Evolutionary conservation across 1,140 invertebrate species (phyloP), one percentile per base, ranked within the genome.

Genomic region (Trachymyrmex septentrionalis): DNA sequence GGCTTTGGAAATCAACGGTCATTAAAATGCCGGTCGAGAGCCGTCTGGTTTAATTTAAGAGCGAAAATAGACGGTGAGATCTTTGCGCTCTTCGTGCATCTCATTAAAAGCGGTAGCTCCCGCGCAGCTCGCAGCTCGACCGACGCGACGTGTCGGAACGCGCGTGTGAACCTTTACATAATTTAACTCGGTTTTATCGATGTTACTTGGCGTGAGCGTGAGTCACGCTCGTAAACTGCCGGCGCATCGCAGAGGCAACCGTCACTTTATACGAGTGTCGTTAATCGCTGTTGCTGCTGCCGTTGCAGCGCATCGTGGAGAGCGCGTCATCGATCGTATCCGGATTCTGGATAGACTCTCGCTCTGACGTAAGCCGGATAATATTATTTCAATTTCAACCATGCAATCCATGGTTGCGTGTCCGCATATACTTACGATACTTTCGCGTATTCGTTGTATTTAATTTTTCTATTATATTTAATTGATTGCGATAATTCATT

Each of bases 131-230:
- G 21, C 64, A 12, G 55, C 53, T 75, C 80, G 53, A 9, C 69
- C 69, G 69, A 84, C 44, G 57, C 69, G 69, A 84, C 55, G 69
- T 75, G 69, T 73, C 24, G 69, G 55, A 81, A 81, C 55, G 80
- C 80, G 80, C 80, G 80, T 75, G 80, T 84, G 69, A 75, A 84
- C 69, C 80, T 84, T 78, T 85, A 85, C 82, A 85, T 85, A 85
- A 85, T 76, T 78, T 84, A 84, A 75, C 61, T 69, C 44, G 77
- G 78, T 71, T 86, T 61, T 86, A 82, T 86, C 85, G 85, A 86
- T 86, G 85, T 84, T 75, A 61, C 27, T 14, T 66, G 38, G 64
- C 75, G 77, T 71, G 63, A 80, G 44, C 64, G 77, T 86, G 77
- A 86, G 53, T 86, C 85, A 82, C 64, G 77, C 85, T 82, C 64